Base-by-base conservation (phyloP, 2,888 invertebrate genomes). In the Scaptomyza parva region DNA sequence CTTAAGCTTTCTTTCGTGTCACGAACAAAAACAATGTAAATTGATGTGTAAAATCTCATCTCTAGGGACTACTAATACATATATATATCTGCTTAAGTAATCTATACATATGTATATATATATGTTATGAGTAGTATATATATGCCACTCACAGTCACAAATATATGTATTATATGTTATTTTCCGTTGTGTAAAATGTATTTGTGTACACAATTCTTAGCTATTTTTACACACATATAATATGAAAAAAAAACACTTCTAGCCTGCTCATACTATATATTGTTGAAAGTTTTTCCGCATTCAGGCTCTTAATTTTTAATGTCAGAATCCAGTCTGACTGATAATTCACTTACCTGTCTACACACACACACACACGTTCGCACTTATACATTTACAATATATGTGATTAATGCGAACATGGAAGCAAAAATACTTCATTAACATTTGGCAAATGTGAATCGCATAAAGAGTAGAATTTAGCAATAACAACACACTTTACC, bases 401-500 rank as follows among this genome's bases (percentile, higher is more conserved):
- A 14, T 58, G 11, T 52, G 18, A 52, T 35, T 52, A 51, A 30
- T 39, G 17, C 35, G 40, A 51, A 58, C 26, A 40, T 28, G n/a
- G 41, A n/a, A 61, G 22, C 48, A 14, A 33, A 14, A 33, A 28
- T 35, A 45, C 43, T 53, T 61, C 45, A 74, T 74, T 74, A 74
- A 47, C 57, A 63, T 66, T 70, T 35, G 59, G 43, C 35, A 66
- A 67, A 55, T 75, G 67, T 67, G 75, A 75, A 75, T 60, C 74
- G 66, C 75, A 75, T 63, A 67, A 55, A 54, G 61, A 65, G 30
- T 74, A 65, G 70, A 74, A 74, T 66, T 74, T 39, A 65, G 50
- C 65, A 70, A 70, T 40, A 58, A 17, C 58, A 74, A 70, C 48
- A 52, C 57, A 59, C 37, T 51, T 22, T 3, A 44, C 33, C 33